Conservation (phyloP, 1,140 invertebrate genomes). For the Listronotus oregonensis region DNA sequence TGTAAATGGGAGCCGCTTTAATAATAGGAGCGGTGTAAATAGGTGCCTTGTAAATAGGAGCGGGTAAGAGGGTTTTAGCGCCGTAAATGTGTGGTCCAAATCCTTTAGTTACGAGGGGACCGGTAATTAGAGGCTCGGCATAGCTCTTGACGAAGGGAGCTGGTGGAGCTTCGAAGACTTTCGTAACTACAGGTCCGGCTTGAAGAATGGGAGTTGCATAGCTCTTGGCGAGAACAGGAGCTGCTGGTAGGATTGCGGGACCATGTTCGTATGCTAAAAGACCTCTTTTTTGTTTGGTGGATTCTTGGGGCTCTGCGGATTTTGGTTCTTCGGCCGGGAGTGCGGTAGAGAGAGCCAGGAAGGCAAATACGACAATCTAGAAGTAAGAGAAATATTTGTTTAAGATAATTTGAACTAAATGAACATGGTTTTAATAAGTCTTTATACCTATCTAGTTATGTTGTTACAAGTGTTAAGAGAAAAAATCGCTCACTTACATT, state of each 20-base stretch:
- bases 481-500: no score
- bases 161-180: constrained; percentile 28
- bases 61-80: constrained; percentile 18
- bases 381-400: not conserved
- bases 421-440: no score
- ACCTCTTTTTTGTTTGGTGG: constrained; percentile 20
- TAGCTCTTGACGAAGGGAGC: constrained; percentile 11
- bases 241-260: constrained; percentile 9
- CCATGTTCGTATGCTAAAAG: constrained; percentile 9
- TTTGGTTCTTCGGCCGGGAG: constrained; percentile 9
- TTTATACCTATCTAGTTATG: no score
- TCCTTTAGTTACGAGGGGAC: constrained; percentile 17
- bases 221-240: constrained; percentile 11
- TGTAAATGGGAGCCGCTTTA: not conserved
- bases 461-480: no score
- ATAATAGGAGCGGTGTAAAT: constrained; percentile 9
- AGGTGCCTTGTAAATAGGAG: constrained; percentile 19
- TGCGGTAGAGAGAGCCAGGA: constrained; percentile 1
- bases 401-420: no score
- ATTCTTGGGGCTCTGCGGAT: not conserved
- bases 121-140: constrained; percentile 10
- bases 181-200: constrained; percentile 15
- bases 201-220: constrained; percentile 23
- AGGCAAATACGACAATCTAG: not conserved
- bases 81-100: constrained; percentile 20